Conservation (phyloP, 2,888 invertebrate species). For the Teleiodes luculella region DNA sequence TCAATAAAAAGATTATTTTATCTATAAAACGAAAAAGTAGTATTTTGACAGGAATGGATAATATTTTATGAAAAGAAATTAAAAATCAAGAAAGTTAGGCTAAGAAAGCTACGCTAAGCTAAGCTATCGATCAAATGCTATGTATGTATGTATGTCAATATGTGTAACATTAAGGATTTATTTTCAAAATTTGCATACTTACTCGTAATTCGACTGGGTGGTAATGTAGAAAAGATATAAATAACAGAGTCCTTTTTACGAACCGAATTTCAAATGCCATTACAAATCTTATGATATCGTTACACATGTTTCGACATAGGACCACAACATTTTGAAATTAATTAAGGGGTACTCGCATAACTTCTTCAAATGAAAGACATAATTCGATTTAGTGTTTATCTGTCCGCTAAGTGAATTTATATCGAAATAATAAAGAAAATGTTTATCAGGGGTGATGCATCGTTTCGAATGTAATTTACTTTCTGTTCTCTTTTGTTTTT, state of each 20-base stretch:
- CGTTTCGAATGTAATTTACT: neutral
- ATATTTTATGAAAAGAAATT: too few relatives aligned
- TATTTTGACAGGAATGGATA: too few relatives aligned
- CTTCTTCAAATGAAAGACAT: conserved; percentile 53
- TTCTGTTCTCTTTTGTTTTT: conserved; percentile 7
- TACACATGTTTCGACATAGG: neutral
- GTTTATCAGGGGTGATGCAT: conserved; percentile 36
- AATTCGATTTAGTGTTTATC: conserved; percentile 67
- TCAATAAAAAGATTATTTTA: too few relatives aligned
- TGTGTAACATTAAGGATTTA: too few relatives aligned
- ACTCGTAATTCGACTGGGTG: neutral
- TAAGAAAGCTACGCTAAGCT: too few relatives aligned
- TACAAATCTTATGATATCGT: neutral
- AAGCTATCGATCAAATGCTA: too few relatives aligned
- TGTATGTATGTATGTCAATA: too few relatives aligned
- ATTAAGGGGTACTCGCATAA: conserved; percentile 27
- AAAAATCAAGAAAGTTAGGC: too few relatives aligned
- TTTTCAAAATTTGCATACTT: too few relatives aligned
- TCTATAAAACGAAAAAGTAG: too few relatives aligned
- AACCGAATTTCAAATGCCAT: neutral
- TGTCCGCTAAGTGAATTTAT: conserved; percentile 58
- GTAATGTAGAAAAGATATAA: neutral
- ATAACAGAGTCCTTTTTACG: neutral
- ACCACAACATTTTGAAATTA: neutral
- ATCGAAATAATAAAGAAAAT: conserved; percentile 57